Conservation (phyloP, 2,113 vertebrate genomes). For the Scomber scombrus region DNA sequence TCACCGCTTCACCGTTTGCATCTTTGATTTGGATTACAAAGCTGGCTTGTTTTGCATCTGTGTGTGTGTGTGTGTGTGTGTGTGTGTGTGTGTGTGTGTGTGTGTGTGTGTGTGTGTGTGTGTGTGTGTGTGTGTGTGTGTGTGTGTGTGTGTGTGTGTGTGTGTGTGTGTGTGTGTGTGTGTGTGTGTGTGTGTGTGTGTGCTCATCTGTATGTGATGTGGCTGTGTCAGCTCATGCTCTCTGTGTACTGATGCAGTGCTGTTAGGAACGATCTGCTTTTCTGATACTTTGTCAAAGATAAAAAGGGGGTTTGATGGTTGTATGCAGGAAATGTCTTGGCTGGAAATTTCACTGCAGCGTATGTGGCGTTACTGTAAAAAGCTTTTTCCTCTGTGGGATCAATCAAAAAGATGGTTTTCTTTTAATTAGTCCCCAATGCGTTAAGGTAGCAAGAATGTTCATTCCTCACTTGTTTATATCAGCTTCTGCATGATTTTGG, state of each 20-base stretch:
- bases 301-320: slow-evolving; percentile 10
- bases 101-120: slow-evolving; percentile 12
- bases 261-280: slow-evolving; percentile 39
- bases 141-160: slow-evolving; percentile 14
- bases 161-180: slow-evolving; percentile 20
- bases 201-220: slow-evolving; percentile 59
- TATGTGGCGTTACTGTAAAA: slow-evolving; percentile 46
- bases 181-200: slow-evolving; percentile 5
- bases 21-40: slow-evolving; percentile 63
- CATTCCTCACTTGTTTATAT: not conserved
- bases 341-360: slow-evolving; percentile 50
- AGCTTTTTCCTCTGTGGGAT: slow-evolving; percentile 13
- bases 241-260: slow-evolving; percentile 54
- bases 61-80: slow-evolving; percentile 20
- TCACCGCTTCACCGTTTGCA: slow-evolving; percentile 53
- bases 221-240: slow-evolving; percentile 51
- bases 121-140: slow-evolving; percentile 14
- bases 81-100: slow-evolving; percentile 17
- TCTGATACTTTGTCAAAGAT: slow-evolving; percentile 60
- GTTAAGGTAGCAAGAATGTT: slow-evolving; percentile 5
- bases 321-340: slow-evolving; percentile 35
- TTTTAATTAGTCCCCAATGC: slow-evolving; percentile 8
- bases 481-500: slow-evolving; percentile 34
- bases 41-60: slow-evolving; percentile 38
- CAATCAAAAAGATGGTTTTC: not conserved